Evolutionary conservation across 2,797 vertebrate genomes (phyloP), one percentile per base, ranked within the genome.

Genomic region (Naso thynnoides): DNA sequence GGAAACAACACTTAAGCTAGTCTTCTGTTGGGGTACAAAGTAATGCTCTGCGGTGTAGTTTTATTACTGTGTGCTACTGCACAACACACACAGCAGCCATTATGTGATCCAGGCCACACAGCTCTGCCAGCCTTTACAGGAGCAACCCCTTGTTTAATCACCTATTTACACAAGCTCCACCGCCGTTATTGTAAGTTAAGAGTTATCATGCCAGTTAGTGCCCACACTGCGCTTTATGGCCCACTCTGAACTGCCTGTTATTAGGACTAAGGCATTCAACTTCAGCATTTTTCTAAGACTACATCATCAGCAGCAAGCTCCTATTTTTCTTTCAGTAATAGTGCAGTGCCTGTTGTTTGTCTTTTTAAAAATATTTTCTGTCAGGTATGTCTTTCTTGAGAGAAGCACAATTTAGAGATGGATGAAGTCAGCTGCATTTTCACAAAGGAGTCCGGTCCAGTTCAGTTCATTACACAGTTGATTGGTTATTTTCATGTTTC

Each of bases 211-310:
- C 71, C 70, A 81, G 29, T 61, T 36, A 48, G 56, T 78, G 74
- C 67, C 61, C 77, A 81, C 58, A 76, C 41, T 67, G 71, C 57
- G 59, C 58, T 88, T 82, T 60, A 83, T 57, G 26, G 61, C 70
- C 45, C 50, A 55, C 18, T 27, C 65, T 67, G 8, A 63, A 73
- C 21, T 81, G 56, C 58, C 65, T 68, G 27, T 66, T 70, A 72
- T 75, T 73, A 50, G 58, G 52, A 48, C 57, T 21, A 53, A 69
- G 71, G 61, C 50, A 79, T 78, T 78, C 72, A 18, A 62, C 50
- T 63, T 52, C 2, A 55, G 44, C 33, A 74, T 70, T 68, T 61
- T 63, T 80, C 62, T 64, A 54, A 56, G 49, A 33, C 26, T 53
- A 57, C 6, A 55, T 78, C 18, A 63, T 56, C 53, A 74, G 39